phyloP scores from a whole-genome alignment of 1,140 invertebrate species.

The Trachymyrmex septentrionalis region DNA sequence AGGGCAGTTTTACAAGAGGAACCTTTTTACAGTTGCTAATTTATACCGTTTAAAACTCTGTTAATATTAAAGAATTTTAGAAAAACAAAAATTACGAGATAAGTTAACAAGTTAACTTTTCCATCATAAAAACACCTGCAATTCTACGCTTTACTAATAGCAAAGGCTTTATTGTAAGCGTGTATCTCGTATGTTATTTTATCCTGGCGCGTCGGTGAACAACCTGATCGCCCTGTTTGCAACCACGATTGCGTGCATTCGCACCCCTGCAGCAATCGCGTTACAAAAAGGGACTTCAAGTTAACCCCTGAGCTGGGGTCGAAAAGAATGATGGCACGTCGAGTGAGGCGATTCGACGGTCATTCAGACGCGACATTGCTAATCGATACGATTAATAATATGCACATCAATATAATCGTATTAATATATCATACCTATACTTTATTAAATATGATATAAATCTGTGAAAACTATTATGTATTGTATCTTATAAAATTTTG shows the following conservation, averaged over 20 bases:
- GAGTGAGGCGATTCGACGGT: constrained; percentile 65
- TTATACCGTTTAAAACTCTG: background rate
- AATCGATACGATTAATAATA: constrained; percentile 27
- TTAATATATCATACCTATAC: background rate
- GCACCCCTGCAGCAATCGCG: constrained; percentile 49
- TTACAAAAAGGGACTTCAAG: constrained; percentile 56
- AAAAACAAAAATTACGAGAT: background rate
- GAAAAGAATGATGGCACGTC: constrained; percentile 25
- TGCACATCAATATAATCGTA: no score
- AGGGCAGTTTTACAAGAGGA: background rate
- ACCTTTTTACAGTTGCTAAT: background rate
- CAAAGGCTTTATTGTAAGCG: background rate
- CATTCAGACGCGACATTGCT: constrained; percentile 73
- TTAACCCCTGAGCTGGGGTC: constrained; percentile 41
- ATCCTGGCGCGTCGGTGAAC: constrained; percentile 34
- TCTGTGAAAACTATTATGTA: background rate
- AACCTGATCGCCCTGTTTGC: constrained; percentile 52
- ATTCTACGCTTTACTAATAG: constrained; percentile 5
- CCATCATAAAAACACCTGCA: background rate
- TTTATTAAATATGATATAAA: background rate
- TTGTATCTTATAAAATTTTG: background rate
- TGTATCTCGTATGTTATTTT: background rate
- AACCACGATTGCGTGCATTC: constrained; percentile 36
- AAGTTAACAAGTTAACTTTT: background rate
- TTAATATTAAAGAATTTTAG: background rate